Percentiles rank a stretch among this genome's conserved stretches.
Conservation (phyloP, 2,888 invertebrate genomes). For the Ariolimax columbianus region DNA sequence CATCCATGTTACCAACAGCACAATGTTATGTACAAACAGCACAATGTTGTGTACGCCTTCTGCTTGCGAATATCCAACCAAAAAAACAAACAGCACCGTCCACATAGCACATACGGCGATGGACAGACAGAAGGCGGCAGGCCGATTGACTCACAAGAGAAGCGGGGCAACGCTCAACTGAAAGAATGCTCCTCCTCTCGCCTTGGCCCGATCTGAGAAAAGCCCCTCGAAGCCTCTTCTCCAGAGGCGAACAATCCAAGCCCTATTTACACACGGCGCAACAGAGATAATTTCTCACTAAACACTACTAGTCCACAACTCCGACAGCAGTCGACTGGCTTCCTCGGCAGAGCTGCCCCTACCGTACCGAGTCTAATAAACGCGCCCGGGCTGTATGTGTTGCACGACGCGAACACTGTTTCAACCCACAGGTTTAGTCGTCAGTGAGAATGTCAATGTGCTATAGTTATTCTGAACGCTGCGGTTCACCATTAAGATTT, state of each 20-base stretch:
- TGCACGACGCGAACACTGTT: no score
- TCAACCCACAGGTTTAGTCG: no score
- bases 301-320: slow-evolving; percentile 36
- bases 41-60: background rate
- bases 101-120: background rate
- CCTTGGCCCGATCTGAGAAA: slow-evolving; percentile 35
- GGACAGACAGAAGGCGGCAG: background rate
- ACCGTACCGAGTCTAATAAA: background rate
- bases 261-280: slow-evolving; percentile 27
- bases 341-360: background rate
- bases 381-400: background rate
- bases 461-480: no score
- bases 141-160: background rate
- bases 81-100: background rate
- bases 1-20: background rate
- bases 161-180: background rate
- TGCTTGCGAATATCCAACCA: background rate
- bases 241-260: slow-evolving; percentile 21
- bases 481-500: no score
- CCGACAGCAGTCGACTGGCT: slow-evolving; percentile 12
- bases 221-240: slow-evolving; percentile 24
- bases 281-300: slow-evolving; percentile 41
- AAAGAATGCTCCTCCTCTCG: slow-evolving; percentile 37
- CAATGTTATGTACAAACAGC: background rate
- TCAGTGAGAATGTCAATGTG: no score